Base-by-base conservation (phyloP, 2,797 vertebrate genomes). In the Molossus molossus region DNA sequence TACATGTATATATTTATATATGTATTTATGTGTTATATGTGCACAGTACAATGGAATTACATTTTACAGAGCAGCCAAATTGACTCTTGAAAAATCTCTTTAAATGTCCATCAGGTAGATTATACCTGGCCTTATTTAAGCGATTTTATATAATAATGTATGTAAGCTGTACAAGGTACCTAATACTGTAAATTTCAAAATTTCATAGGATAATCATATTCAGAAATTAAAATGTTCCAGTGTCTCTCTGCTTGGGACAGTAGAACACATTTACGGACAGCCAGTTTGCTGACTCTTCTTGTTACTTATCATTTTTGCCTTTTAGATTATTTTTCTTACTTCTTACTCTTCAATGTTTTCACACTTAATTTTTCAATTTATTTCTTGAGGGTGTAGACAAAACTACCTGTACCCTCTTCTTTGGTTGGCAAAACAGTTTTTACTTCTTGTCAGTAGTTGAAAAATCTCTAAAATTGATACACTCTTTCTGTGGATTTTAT, bases 61-160 rank as follows among this genome's bases (percentile, higher is more conserved):
- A 48, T 88, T 88, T 87, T 77, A 79, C 9, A 73, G 48, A 91
- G 20, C 40, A 17, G 25, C 91, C 33, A 77, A 6, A 73, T 92
- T 94, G 88, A 80, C 13, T 81, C 37, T 94, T 94, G 88, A 72
- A 77, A 45, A 77, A 64, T 65, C 13, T 81, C 37, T 94, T 94
- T 91, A 72, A 77, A 45, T 82, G 72, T 65, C 13, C 58, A 9
- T 82, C 40, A 91, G 50, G 40, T 87, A 23, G 53, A 60, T 77
- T 91, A 79, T 77, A 77, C 11, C n/a, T 88, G 21, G 12, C 60
- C 88, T 79, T 94, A 14, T 91, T 83, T 69, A 57, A 48, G 48
- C 2, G 69, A 25, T 93, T 37, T 48, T 87, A 40, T 87, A 45
- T 87, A 88, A 86, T 75, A 95, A 85, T 86, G 3, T 60, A 53